These are phyloP conservation scores for Orchesella cincta DNA, from an alignment of 1,140 invertebrate species.

Conservation along the genomic window DNA sequence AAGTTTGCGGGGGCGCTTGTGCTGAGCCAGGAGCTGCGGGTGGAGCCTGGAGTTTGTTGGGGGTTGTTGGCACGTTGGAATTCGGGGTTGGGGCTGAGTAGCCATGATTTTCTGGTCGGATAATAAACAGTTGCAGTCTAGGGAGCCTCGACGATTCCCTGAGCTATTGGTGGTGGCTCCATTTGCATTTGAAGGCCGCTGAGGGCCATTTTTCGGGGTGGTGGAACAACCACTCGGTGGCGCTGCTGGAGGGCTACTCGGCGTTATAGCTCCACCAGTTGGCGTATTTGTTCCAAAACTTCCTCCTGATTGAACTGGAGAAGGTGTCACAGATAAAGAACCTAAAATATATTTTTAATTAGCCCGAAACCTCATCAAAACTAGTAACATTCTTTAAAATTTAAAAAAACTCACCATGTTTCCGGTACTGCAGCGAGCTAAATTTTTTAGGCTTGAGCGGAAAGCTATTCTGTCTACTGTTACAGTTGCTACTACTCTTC, in stretches of 20 bases:
- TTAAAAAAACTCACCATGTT: no score
- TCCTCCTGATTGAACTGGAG: no score
- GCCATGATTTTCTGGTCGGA: neutral
- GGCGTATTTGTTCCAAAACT: no score
- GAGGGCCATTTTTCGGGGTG: neutral
- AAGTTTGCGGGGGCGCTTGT: neutral
- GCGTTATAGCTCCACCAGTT: neutral
- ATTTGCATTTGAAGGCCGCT: no score
- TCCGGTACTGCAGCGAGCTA: neutral
- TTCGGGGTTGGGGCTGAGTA: neutral
- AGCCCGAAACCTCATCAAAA: no score
- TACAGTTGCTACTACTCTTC: neutral
- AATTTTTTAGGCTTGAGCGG: conserved; percentile 10
- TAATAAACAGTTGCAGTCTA: conserved; percentile 37
- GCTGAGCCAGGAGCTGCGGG: neutral
- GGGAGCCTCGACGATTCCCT: conserved; percentile 24
- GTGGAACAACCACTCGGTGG: neutral
- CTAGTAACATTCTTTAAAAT: no score
- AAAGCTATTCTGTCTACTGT: neutral
- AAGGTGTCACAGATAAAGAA: no score
- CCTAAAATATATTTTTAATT: no score
- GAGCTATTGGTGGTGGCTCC: no score
- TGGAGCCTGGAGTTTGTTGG: neutral
- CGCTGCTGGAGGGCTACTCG: neutral
- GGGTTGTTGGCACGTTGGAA: conserved; percentile 11